Base-by-base conservation (phyloP, 2,113 vertebrate genomes). In the Andinoacara biseriatus region DNA sequence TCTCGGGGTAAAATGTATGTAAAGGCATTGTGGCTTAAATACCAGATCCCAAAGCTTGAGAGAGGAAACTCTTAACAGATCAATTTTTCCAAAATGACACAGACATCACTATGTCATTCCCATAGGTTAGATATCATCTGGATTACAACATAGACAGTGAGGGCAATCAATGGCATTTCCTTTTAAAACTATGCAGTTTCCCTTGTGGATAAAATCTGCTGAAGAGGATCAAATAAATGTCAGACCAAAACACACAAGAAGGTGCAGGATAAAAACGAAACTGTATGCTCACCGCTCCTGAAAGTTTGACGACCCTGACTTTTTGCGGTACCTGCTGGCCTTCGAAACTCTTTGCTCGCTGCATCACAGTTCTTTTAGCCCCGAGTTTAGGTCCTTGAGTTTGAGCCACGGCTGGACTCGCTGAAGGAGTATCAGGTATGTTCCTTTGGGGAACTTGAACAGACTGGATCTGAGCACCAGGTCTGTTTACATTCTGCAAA, bases 331-430 rank as follows among this genome's bases (percentile, higher is more conserved):
- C 91, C 88, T 96, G 97, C 7, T 96, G 96, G 76, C 90, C 94
- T 3, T 97, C 96, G 3, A 92, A 86, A 49, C 93, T 96, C 94
- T 94, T 97, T 76, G 95, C 89, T 59, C 98, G 95, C 93, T 99
- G 98, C 97, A 99, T 98, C 81, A 99, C 98, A 49, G 98, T 99
- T 92, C 98, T 96, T 94, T 99, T 99, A 77, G 96, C 86, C 0
- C 95, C 97, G 0, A 95, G 92, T 90, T 96, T 97, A 80, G 88
- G 77, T 46, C 96, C 96, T 86, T 94, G 96, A 80, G 93, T 86
- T 85, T 94, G 94, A 58, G 92, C 85, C 0, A 93, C 83, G 0
- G 89, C 91, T 75, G 90, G 93, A 6, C 91, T 88, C 87, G 85
- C n/a, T 91, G 94, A 17, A 88, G 60, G 26, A 88, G 77, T 84